Evolutionary conservation across 2,888 invertebrate species (phyloP).

Genomic region (Heliconius erato): DNA sequence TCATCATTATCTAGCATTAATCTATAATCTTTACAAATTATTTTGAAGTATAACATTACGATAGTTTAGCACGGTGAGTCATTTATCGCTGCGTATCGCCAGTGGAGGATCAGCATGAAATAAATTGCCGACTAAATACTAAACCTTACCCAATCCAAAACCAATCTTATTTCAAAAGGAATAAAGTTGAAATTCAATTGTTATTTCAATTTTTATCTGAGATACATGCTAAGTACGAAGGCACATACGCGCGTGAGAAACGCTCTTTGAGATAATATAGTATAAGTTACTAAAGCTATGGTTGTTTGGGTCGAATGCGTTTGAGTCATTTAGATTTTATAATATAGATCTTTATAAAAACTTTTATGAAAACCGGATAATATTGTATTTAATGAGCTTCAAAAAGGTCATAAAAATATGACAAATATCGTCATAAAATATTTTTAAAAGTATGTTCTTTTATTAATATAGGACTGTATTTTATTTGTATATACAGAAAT

Average conservation of each 20-base stretch:
- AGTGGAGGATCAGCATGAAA: slow-evolving; percentile 29
- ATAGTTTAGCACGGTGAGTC: not conserved
- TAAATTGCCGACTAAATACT: slow-evolving; percentile 35
- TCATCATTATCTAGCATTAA: not conserved
- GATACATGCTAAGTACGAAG: slow-evolving; percentile 56
- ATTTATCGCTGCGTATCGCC: not conserved
- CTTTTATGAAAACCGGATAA: slow-evolving; percentile 19
- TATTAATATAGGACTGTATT: not conserved
- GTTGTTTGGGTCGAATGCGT: slow-evolving; percentile 62
- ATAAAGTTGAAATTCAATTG: slow-evolving; percentile 52
- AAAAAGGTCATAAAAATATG: not conserved
- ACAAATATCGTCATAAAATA: not conserved
- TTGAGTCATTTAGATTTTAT: slow-evolving; percentile 66
- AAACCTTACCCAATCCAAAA: slow-evolving; percentile 45
- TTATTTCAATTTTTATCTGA: slow-evolving; percentile 35
- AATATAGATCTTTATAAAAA: slow-evolving; percentile 38
- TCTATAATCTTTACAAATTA: slow-evolving; percentile 21
- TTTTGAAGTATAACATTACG: not conserved
- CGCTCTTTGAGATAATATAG: slow-evolving; percentile 61
- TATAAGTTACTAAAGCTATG: slow-evolving; percentile 64
- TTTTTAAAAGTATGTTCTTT: not conserved
- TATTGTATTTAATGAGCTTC: not conserved
- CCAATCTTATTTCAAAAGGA: not conserved
- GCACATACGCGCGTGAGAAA: slow-evolving; percentile 69
- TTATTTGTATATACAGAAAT: not conserved